Evolutionary conservation across 2,888 invertebrate genomes (phyloP).

Genomic region (Melolontha melolontha): DNA sequence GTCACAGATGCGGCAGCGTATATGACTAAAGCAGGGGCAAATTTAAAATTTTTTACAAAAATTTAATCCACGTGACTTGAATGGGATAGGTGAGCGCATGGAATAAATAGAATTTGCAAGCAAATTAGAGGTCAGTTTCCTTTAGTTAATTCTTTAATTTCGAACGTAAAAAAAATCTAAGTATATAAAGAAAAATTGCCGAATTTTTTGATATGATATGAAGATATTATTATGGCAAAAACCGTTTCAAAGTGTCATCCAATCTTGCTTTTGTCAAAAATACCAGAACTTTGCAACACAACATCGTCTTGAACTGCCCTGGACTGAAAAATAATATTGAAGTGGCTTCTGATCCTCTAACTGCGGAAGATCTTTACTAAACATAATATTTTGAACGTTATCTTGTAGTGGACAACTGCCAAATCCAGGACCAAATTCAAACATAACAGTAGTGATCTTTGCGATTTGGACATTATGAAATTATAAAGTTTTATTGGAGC

Average conservation of each 20-base stretch:
- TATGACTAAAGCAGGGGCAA: too few relatives aligned
- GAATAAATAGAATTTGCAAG: too few relatives aligned
- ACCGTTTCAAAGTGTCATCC: background rate
- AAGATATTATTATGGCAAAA: background rate
- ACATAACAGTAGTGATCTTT: constrained; percentile 26
- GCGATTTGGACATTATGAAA: constrained; percentile 6
- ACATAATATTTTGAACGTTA: constrained; percentile 13
- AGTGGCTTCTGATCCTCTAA: constrained; percentile 13
- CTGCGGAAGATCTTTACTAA: constrained; percentile 7
- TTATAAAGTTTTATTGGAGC: too few relatives aligned
- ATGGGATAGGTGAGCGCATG: too few relatives aligned
- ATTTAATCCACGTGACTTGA: too few relatives aligned
- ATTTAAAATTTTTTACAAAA: too few relatives aligned
- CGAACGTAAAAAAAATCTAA: too few relatives aligned
- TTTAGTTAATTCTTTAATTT: too few relatives aligned
- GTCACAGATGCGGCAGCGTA: too few relatives aligned
- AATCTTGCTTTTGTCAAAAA: background rate
- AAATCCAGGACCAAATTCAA: constrained; percentile 19
- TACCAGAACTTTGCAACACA: constrained; percentile 15
- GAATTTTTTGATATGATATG: too few relatives aligned
- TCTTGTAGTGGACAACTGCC: constrained; percentile 9
- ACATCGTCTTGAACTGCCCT: constrained; percentile 10
- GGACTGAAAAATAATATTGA: constrained; percentile 13
- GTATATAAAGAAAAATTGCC: too few relatives aligned
- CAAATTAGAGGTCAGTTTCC: too few relatives aligned